Base-by-base conservation (phyloP, 1,140 invertebrate species). In the Lutraria rhynchaena region DNA sequence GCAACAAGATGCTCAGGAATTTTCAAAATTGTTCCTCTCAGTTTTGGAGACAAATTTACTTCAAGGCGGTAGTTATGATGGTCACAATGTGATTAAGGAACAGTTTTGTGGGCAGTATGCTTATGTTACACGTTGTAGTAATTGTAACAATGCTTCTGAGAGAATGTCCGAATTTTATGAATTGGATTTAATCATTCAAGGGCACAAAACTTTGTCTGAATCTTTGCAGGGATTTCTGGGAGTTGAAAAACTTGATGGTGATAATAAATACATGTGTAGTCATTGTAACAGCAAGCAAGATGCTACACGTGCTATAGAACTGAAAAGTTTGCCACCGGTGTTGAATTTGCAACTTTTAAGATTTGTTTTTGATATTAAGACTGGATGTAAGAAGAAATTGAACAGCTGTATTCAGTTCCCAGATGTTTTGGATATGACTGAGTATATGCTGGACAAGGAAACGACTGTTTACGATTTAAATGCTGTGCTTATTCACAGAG, bases 1-100 rank as follows among this genome's bases (percentile, higher is more conserved):
- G 37, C 95, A 93, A 75, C 94, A 95, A 93, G 95, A 96, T 93
- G 95, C 95, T 37, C 94, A 95, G 90, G 95, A 96, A 91, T 96
- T 96, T 92, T 95, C 94, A 15, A 95, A 95, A 87, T 90, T 96
- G 31, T 94, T 96, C 83, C 92, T 96, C 69, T 94, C 94, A 49
- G 91, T 95, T 51, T 91, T 96, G 17, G 95, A 90, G 69, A 86
- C 87, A 13, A 86, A 86, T 33, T 60, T 90, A 63, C 82, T 81
- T 17, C 61, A 80, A 41, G 76, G 84, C 11, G n/a, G 46, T 19
- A 83, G 78, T 46, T 85, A 83, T 15, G 81, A 81, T 61, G 89
- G 94, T 19, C 91, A 92, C 73, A 92, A 94, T 84, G 92, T 95
- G 53, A 92, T 96, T 49, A 94, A 94, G 81, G 91, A 93, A 55